phyloP scores from a whole-genome alignment of 2,113 vertebrate species.

The Fregata magnificens region DNA sequence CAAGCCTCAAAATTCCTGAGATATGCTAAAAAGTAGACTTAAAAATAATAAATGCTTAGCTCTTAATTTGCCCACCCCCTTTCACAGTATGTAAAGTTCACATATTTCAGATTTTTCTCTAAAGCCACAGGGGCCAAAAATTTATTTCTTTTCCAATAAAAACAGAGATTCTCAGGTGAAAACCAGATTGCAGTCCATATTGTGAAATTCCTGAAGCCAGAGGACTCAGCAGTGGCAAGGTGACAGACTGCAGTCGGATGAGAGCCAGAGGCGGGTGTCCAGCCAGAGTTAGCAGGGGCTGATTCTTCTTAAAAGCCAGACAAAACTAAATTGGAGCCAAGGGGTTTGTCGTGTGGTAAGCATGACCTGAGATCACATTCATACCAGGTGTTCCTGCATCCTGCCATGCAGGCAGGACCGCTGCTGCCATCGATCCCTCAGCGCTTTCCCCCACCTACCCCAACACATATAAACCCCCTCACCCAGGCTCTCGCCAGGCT shows the following conservation, averaged over 20 bases:
- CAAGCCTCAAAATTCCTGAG: not conserved
- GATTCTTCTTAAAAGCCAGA: not conserved
- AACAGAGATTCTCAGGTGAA: not conserved
- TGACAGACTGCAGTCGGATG: not conserved
- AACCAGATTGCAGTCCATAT: not conserved
- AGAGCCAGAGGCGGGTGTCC: not conserved
- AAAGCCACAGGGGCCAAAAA: not conserved
- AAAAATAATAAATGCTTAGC: not conserved
- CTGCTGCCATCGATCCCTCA: not conserved
- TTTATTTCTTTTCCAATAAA: not conserved
- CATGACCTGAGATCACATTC: not conserved
- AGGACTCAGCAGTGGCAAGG: not conserved
- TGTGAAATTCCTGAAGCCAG: not conserved
- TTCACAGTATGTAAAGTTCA: not conserved
- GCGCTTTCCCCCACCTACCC: not conserved
- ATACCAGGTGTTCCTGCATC: not conserved
- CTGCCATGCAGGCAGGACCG: not conserved
- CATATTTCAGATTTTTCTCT: not conserved
- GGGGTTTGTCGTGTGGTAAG: accelerated
- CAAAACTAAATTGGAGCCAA: not conserved
- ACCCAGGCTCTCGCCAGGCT: not conserved
- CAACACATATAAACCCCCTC: not conserved
- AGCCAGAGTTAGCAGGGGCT: not conserved
- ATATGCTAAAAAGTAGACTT: not conserved
- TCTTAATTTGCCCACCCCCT: not conserved